phyloP scores from a whole-genome alignment of 2,888 invertebrate species.

The Hirtodrosophila histrioides region DNA sequence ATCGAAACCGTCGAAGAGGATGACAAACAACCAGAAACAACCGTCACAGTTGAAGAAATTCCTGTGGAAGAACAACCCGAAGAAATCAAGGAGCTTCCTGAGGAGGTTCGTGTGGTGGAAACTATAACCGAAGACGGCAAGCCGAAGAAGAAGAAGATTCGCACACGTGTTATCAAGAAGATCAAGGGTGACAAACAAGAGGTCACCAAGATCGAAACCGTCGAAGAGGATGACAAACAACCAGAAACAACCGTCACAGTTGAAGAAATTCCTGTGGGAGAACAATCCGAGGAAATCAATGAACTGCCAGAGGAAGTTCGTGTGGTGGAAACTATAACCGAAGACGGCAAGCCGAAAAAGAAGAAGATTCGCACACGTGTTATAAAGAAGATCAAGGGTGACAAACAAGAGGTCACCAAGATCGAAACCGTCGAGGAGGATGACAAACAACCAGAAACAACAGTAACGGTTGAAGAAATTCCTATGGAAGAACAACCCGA shows the following conservation, averaged over 20 bases:
- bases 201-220: constrained; percentile 23
- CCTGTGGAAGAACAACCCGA: constrained; percentile 15
- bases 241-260: constrained; percentile 17
- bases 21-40: too few species aligned
- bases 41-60: not conserved
- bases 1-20: too few species aligned
- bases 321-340: constrained; percentile 12
- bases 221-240: constrained; percentile 18
- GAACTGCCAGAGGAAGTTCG: constrained; percentile 18
- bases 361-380: constrained; percentile 24
- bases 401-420: constrained; percentile 23
- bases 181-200: constrained; percentile 24
- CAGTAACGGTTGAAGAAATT: constrained; percentile 18
- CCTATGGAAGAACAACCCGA: constrained; percentile 18
- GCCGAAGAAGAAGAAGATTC: constrained; percentile 23
- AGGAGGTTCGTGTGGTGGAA: constrained; percentile 19
- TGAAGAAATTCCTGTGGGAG: constrained; percentile 10
- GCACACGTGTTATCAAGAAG: constrained; percentile 24
- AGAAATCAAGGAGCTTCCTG: constrained; percentile 16
- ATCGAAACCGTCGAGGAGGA: constrained; percentile 23
- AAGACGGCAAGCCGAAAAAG: constrained; percentile 16
- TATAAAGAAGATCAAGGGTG: constrained; percentile 21
- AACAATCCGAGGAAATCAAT: constrained; percentile 11
- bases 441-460: constrained; percentile 16
- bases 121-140: constrained; percentile 17